Percentiles rank a stretch among this genome's conserved stretches.
Evolutionary conservation across 2,888 invertebrate species (phyloP).

Genomic region (Nomada goodeniana): DNA sequence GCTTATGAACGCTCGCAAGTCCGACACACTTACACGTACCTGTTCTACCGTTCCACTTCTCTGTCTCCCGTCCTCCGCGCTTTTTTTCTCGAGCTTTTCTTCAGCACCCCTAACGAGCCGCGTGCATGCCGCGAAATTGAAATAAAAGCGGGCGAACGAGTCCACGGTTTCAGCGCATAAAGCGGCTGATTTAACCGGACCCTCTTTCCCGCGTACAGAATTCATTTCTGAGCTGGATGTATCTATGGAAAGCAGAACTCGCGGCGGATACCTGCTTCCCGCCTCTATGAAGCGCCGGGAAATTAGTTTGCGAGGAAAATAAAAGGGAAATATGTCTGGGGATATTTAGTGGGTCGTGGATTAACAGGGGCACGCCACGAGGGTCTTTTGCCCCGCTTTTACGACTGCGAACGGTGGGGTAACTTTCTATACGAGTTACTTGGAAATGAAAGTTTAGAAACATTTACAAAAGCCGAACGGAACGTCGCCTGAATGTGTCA

Average conservation of each 20-base stretch:
- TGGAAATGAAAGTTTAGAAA: neutral
- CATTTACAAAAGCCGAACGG: neutral
- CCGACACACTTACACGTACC: neutral
- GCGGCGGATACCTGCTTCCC: conserved; percentile 17
- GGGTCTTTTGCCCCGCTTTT: neutral
- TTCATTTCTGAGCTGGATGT: conserved; percentile 41
- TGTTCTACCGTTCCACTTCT: neutral
- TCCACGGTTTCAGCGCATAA: conserved; percentile 34
- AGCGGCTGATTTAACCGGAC: conserved; percentile 52
- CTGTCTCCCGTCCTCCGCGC: conserved; percentile 4
- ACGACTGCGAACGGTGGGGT: neutral
- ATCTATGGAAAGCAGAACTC: conserved; percentile 28
- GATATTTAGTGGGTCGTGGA: conserved; percentile 21
- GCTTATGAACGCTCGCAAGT: neutral
- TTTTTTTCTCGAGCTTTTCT: conserved; percentile 36
- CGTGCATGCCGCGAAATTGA: conserved; percentile 49
- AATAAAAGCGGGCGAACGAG: conserved; percentile 50
- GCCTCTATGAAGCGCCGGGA: conserved; percentile 22
- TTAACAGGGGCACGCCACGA: conserved; percentile 18
- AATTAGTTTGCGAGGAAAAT: conserved; percentile 41
- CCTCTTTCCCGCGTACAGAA: conserved; percentile 21
- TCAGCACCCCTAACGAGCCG: conserved; percentile 50
- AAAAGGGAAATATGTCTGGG: conserved; percentile 23
- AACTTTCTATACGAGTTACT: neutral
- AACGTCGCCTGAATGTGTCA: too few species aligned